phyloP scores from a whole-genome alignment of 2,888 invertebrate species.

The Coenonympha glycerion region DNA sequence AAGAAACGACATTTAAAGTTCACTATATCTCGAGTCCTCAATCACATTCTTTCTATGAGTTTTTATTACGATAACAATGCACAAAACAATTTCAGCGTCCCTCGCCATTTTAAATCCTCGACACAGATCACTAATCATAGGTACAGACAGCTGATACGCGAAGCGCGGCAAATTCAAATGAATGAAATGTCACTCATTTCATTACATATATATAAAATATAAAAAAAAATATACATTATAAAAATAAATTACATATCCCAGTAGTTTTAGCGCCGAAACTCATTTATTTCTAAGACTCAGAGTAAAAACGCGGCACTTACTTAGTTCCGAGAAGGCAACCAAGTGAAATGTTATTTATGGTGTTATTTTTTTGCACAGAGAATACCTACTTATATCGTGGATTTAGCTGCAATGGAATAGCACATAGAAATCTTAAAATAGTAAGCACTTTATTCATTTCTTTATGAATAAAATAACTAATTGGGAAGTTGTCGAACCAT shows the following conservation, averaged over 20 bases:
- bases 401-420: not conserved
- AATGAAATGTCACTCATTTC: too few species aligned
- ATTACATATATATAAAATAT: too few species aligned
- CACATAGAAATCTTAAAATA: not conserved
- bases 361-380: not conserved
- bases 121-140: too few species aligned
- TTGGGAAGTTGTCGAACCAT: too few species aligned
- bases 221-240: not conserved
- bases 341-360: slow-evolving; percentile 1
- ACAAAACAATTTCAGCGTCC: too few species aligned
- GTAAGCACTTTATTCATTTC: not conserved
- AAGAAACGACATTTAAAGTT: too few species aligned
- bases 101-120: too few species aligned
- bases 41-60: too few species aligned
- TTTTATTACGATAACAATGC: too few species aligned
- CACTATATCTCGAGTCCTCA: too few species aligned
- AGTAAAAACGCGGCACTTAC: not conserved
- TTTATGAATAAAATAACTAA: not conserved
- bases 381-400: not conserved
- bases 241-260: not conserved
- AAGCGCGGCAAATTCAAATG: too few species aligned
- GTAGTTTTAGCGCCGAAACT: not conserved
- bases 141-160: too few species aligned
- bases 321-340: not conserved
- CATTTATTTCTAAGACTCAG: not conserved